A percentile compares a stretch with the other conserved stretches of the same genome.
These are phyloP conservation scores for Discoglossus pictus DNA, from an alignment of 2,797 vertebrate species.

Conservation along the genomic window DNA sequence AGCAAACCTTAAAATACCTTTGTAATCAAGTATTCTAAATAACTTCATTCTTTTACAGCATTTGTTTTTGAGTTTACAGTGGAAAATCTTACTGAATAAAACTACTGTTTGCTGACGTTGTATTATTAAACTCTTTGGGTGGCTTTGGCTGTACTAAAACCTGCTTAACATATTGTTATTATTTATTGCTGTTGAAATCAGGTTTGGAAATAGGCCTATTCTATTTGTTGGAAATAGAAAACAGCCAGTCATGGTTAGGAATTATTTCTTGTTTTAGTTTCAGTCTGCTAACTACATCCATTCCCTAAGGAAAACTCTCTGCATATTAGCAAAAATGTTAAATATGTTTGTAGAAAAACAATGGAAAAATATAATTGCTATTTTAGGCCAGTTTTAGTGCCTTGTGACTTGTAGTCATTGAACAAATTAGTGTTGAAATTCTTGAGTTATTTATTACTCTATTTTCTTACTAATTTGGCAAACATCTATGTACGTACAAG, in stretches of 20 bases:
- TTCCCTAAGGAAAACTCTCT: constrained; percentile 21
- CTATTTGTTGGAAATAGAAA: constrained; percentile 42
- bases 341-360: constrained; percentile 4
- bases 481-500: too few relatives aligned
- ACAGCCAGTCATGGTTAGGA: constrained; percentile 38
- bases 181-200: constrained; percentile 39
- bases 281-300: constrained; percentile 17
- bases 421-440: too few relatives aligned
- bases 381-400: not conserved
- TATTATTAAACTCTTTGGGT: constrained; percentile 43
- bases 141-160: constrained; percentile 33
- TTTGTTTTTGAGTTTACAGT: too few relatives aligned
- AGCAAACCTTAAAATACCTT: too few relatives aligned
- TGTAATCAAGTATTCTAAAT: too few relatives aligned
- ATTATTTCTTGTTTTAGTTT: constrained; percentile 28
- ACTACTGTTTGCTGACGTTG: constrained; percentile 14
- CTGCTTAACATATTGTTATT: constrained; percentile 42
- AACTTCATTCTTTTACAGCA: too few relatives aligned
- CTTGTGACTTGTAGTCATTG: too few relatives aligned
- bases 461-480: too few relatives aligned
- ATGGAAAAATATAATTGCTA: not conserved
- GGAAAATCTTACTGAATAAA: not conserved
- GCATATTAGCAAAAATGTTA: constrained; percentile 23
- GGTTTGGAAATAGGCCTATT: constrained; percentile 32
- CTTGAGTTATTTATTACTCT: too few relatives aligned